A percentile compares a stretch with the other conserved stretches of the same genome.
These are phyloP conservation scores for Cataglyphis rosenhaueri DNA, from an alignment of 2,888 invertebrate species.

Conservation along the genomic window DNA sequence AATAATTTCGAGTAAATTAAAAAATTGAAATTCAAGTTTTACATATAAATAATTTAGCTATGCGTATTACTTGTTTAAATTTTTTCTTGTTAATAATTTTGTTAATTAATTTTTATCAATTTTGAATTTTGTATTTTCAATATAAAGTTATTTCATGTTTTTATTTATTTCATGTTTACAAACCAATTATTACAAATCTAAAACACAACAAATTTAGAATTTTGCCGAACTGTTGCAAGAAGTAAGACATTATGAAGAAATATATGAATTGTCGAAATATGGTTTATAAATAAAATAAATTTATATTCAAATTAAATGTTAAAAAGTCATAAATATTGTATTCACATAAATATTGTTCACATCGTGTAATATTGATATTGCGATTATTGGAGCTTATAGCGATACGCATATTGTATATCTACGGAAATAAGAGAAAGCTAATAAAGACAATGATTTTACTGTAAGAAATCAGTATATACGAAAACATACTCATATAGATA, in stretches of 20 bases:
- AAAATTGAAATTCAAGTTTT: not conserved
- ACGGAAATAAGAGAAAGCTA: not conserved
- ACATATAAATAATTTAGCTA: not conserved
- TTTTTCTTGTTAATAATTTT: not conserved
- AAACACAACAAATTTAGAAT: no score
- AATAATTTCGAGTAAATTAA: not conserved
- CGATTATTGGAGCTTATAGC: not conserved
- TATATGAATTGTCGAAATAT: not conserved
- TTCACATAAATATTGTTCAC: not conserved
- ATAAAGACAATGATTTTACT: not conserved
- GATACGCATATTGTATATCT: not conserved
- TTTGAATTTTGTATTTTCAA: no score
- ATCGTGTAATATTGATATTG: not conserved
- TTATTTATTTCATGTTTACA: not conserved
- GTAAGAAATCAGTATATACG: not conserved
- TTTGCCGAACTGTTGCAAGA: no score
- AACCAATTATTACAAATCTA: not conserved
- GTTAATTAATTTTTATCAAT: not conserved
- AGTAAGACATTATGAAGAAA: not conserved
- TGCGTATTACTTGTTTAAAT: not conserved
- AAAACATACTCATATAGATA: not conserved
- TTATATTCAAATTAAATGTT: not conserved
- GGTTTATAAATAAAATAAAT: conserved; percentile 1
- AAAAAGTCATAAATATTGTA: not conserved
- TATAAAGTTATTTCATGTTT: no score